phyloP scores from a whole-genome alignment of 2,888 invertebrate genomes.

The Caenorhabditis angaria region DNA sequence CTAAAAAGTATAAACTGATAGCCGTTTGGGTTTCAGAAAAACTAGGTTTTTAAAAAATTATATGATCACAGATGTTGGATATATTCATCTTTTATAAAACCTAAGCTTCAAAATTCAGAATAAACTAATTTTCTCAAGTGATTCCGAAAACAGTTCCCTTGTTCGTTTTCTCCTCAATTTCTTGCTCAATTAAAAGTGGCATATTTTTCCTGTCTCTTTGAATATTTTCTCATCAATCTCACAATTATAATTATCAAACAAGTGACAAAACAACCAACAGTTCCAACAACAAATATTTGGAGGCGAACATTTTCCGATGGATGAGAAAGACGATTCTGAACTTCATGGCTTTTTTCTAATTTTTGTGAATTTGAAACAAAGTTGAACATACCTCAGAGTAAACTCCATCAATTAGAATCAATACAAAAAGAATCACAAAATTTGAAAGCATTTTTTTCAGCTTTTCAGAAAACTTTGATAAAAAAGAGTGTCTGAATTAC shows the following conservation, averaged over 20 bases:
- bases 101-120: background rate
- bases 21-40: too few species aligned
- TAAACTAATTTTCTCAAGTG: background rate
- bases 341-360: background rate
- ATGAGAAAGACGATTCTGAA: background rate
- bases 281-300: background rate
- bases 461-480: too few species aligned
- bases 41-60: too few species aligned
- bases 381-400: too few species aligned
- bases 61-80: too few species aligned
- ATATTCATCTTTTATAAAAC: too few species aligned
- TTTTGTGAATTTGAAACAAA: background rate
- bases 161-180: too few species aligned
- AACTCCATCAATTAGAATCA: too few species aligned
- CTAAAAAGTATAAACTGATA: too few species aligned
- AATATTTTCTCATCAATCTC: background rate
- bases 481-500: too few species aligned
- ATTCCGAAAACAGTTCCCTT: too few species aligned
- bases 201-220: background rate
- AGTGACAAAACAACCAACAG: background rate
- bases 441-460: too few species aligned
- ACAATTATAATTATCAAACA: background rate
- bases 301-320: background rate
- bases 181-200: background rate
- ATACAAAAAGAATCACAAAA: background rate